These are phyloP conservation scores for Drosophila yakuba DNA, from an alignment of 1,140 invertebrate genomes.

Conservation along the genomic window DNA sequence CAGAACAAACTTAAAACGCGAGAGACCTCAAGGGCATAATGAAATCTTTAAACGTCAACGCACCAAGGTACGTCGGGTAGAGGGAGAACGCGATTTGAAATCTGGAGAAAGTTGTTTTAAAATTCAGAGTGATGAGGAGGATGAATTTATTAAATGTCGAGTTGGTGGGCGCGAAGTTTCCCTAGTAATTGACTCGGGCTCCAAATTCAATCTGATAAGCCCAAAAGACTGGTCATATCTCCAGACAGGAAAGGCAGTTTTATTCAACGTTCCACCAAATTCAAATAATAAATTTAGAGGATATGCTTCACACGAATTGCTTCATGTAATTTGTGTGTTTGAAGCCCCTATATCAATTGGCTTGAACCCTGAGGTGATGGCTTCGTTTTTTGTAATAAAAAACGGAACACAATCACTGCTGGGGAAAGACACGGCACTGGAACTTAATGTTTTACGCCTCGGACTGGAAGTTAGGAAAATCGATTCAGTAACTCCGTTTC, in stretches of 20 bases:
- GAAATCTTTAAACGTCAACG: too few species aligned
- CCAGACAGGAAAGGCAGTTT: not conserved
- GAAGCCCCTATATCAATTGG: not conserved
- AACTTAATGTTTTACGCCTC: not conserved
- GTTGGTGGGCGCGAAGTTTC: too few species aligned
- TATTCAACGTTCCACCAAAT: not conserved
- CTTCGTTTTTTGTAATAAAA: too few species aligned
- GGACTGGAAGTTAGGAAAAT: not conserved
- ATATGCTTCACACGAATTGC: constrained; percentile 3
- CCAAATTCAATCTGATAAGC: not conserved
- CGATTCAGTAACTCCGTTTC: not conserved
- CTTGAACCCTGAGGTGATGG: not conserved
- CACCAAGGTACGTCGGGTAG: too few species aligned
- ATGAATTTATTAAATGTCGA: too few species aligned
- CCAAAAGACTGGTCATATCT: not conserved
- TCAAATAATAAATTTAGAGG: not conserved
- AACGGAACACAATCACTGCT: not conserved
- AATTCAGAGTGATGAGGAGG: too few species aligned
- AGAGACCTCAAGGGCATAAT: too few species aligned
- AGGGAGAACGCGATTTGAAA: too few species aligned
- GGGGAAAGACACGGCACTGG: too few species aligned
- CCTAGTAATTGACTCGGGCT: constrained; percentile 2
- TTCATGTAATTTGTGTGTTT: not conserved
- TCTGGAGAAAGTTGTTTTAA: too few species aligned
- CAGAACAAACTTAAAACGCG: too few species aligned